These are phyloP conservation scores for Chrysochloris asiatica DNA, from an alignment of 2,113 vertebrate species.

Conservation along the genomic window DNA sequence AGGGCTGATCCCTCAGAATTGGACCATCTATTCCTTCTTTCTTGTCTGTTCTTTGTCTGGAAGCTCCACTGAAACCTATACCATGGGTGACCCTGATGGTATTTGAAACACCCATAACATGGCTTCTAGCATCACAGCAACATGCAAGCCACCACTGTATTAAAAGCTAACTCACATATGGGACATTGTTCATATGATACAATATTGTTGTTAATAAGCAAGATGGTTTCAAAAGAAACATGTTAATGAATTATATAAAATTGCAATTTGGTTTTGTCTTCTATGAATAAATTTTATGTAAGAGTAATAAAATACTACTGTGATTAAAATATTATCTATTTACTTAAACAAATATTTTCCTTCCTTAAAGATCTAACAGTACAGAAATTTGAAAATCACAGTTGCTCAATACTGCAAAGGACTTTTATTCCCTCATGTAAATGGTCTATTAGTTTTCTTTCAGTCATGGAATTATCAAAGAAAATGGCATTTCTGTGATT, in stretches of 20 bases:
- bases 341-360: constrained; percentile 22
- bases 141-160: no score
- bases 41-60: no score
- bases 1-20: no score
- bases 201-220: constrained; percentile 45
- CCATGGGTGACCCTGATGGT: no score
- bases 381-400: neutral
- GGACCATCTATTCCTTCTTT: no score
- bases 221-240: constrained; percentile 39
- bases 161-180: no score
- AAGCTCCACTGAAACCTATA: no score
- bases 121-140: no score
- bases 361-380: neutral
- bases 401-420: neutral
- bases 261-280: constrained; percentile 3
- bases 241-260: constrained; percentile 37
- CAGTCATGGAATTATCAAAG: neutral
- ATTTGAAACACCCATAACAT: no score
- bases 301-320: constrained; percentile 22
- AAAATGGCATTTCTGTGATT: neutral
- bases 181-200: constrained; percentile 30
- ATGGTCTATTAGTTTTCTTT: neutral
- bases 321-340: constrained; percentile 42
- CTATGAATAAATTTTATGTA: neutral
- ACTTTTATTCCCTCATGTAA: neutral